These are phyloP conservation scores for Zelleria hepariella DNA, from an alignment of 2,888 invertebrate genomes.

Conservation along the genomic window DNA sequence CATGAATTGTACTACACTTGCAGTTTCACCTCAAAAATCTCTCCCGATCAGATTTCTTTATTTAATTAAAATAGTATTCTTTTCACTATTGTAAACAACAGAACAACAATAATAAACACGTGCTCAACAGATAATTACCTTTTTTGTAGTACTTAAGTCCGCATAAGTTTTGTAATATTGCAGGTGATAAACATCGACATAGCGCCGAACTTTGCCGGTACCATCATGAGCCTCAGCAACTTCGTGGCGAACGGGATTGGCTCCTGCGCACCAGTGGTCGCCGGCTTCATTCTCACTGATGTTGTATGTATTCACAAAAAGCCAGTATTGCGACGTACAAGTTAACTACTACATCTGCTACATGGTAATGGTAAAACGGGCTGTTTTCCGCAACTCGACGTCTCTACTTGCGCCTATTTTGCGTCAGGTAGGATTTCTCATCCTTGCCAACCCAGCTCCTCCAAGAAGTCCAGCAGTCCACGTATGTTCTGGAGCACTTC, in stretches of 20 bases:
- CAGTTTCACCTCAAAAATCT: too few relatives aligned
- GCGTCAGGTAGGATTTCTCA: neutral
- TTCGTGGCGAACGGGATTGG: constrained; percentile 80
- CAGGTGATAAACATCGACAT: constrained; percentile 86
- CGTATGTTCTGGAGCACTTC: too few relatives aligned
- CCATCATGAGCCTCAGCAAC: constrained; percentile 87
- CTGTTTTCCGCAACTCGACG: too few relatives aligned
- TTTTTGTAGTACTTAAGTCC: too few relatives aligned
- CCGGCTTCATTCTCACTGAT: constrained; percentile 77
- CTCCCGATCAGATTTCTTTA: too few relatives aligned
- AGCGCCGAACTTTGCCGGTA: constrained; percentile 85
- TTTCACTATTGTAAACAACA: too few relatives aligned
- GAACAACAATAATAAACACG: too few relatives aligned
- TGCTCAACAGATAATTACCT: too few relatives aligned
- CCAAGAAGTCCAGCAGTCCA: too few relatives aligned
- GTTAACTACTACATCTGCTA: neutral
- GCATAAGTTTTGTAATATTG: constrained; percentile 1
- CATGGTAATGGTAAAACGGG: neutral
- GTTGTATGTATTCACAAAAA: constrained; percentile 63
- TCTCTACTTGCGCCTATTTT: too few relatives aligned
- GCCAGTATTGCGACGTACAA: neutral
- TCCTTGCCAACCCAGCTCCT: neutral
- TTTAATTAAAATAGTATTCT: too few relatives aligned
- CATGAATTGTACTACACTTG: too few relatives aligned
- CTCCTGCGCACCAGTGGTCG: constrained; percentile 79